phyloP scores from a whole-genome alignment of 2,113 vertebrate genomes.

The Dolichotis patagonum region DNA sequence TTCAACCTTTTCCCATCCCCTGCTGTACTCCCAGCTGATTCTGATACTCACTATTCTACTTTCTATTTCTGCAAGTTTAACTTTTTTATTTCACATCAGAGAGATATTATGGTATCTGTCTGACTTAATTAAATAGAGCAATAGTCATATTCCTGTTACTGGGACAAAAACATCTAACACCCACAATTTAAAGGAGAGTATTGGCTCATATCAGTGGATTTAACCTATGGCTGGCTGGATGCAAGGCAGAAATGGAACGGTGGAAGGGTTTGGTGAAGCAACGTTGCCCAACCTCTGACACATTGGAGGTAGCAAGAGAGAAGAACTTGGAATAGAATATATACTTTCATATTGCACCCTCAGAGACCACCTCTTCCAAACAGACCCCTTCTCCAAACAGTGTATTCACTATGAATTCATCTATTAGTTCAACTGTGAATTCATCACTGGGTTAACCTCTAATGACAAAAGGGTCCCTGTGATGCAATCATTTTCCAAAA shows the following conservation, averaged over 20 bases:
- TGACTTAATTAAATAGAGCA: not conserved
- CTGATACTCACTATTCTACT: not conserved
- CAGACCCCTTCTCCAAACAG: not conserved
- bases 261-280: not conserved
- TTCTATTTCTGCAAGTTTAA: not conserved
- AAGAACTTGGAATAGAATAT: not conserved
- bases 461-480: not conserved
- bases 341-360: too few relatives aligned
- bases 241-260: not conserved
- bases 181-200: not conserved
- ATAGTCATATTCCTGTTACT: not conserved
- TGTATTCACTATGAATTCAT: not conserved
- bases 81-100: not conserved
- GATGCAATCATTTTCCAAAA: not conserved
- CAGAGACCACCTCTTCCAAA: not conserved
- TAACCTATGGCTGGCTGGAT: too few relatives aligned
- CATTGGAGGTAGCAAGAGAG: not conserved
- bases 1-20: not conserved
- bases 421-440: not conserved
- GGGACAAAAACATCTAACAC: not conserved
- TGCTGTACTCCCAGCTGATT: not conserved
- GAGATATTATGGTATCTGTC: not conserved
- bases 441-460: not conserved
- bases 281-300: not conserved
- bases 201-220: not conserved